phyloP scores from a whole-genome alignment of 1,140 invertebrate species.

The Eciton burchellii region DNA sequence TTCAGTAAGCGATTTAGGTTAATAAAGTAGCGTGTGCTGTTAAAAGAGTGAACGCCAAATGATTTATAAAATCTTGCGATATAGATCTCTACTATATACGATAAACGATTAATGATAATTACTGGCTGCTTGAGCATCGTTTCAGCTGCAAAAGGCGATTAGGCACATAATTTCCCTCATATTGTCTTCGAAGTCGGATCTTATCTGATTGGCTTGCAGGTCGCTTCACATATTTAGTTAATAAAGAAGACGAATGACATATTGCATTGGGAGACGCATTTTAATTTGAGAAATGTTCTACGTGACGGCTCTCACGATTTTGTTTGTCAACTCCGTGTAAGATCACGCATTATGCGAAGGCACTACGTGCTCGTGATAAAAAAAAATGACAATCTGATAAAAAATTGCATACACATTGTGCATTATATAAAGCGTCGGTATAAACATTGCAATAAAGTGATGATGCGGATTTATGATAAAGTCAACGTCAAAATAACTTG shows the following conservation, averaged over 20 bases:
- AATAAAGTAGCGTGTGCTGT: not conserved
- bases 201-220: not conserved
- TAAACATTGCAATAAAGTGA: no score
- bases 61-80: constrained; percentile 13
- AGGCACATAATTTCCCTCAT: not conserved
- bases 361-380: constrained; percentile 33
- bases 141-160: not conserved
- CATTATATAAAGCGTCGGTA: not conserved
- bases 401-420: constrained; percentile 9
- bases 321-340: constrained; percentile 20
- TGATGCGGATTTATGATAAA: not conserved
- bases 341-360: constrained; percentile 24
- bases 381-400: constrained; percentile 26
- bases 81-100: not conserved
- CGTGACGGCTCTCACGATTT: constrained; percentile 63
- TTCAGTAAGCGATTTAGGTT: constrained; percentile 35
- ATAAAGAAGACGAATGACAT: constrained; percentile 43
- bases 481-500: not conserved
- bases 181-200: not conserved
- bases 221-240: constrained; percentile 20
- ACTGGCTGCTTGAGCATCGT: not conserved
- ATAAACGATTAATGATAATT: not conserved
- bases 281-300: constrained; percentile 54
- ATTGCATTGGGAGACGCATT: constrained; percentile 58
- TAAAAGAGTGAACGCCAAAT: constrained; percentile 10